A percentile compares a stretch with the other conserved stretches of the same genome.
Conservation (phyloP, 2,797 vertebrate species). For the Parotocinclus haroldoi region DNA sequence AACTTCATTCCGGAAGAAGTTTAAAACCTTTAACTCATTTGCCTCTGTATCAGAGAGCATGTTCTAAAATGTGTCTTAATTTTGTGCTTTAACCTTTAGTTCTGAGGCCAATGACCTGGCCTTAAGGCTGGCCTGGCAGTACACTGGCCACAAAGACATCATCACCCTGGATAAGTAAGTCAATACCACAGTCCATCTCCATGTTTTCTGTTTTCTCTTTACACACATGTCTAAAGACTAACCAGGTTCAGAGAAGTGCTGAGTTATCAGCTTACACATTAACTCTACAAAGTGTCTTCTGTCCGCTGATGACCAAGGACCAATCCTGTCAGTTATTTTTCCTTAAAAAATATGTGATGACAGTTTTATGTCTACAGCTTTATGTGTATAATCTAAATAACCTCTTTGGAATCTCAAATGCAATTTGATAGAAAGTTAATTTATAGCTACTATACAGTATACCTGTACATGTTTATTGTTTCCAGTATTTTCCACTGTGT, state of each 20-base stretch:
- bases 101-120: slow-evolving; percentile 98
- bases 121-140: slow-evolving; percentile 85
- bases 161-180: slow-evolving; percentile 95
- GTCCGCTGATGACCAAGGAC: slow-evolving; percentile 18
- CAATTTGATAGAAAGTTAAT: no score
- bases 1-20: no score
- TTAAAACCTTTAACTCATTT: no score
- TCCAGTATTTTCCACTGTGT: no score
- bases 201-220: slow-evolving; percentile 26
- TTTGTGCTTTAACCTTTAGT: slow-evolving; percentile 68
- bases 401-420: no score
- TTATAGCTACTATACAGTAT: no score
- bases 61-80: slow-evolving; percentile 48
- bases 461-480: no score
- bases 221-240: slow-evolving; percentile 39
- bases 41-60: no score
- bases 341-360: slow-evolving; percentile 10
- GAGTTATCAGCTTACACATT: slow-evolving; percentile 48
- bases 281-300: slow-evolving; percentile 33
- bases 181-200: slow-evolving; percentile 15
- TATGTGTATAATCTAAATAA: no score
- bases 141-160: slow-evolving; percentile 84
- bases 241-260: slow-evolving; percentile 41
- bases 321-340: slow-evolving; percentile 16
- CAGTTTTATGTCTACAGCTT: neutral